Evolutionary conservation across 1,140 invertebrate species (phyloP).

Genomic region (Archivesica marissinica): DNA sequence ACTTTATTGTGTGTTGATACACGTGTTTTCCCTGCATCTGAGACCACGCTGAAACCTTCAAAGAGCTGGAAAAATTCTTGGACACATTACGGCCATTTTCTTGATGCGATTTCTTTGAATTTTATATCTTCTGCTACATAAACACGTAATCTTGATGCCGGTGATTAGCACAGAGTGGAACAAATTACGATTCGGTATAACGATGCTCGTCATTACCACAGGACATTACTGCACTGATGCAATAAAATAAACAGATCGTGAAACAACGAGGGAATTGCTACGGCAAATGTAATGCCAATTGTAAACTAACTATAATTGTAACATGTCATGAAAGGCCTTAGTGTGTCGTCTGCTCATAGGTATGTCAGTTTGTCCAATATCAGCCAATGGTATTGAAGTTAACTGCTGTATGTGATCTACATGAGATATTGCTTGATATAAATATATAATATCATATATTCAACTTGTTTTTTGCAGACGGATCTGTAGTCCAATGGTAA

Average conservation of each 20-base stretch:
- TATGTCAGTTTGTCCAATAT: too few relatives aligned
- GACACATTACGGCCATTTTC: slow-evolving; percentile 12
- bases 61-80: slow-evolving; percentile 13
- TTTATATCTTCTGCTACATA: background rate
- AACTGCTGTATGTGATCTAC: too few relatives aligned
- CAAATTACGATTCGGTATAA: slow-evolving; percentile 17
- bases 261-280: background rate
- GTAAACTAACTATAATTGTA: too few relatives aligned
- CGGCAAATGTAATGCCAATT: too few relatives aligned
- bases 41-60: slow-evolving; percentile 38
- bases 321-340: too few relatives aligned
- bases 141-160: slow-evolving; percentile 7
- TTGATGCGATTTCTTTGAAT: slow-evolving; percentile 9
- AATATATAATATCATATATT: too few relatives aligned
- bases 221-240: background rate
- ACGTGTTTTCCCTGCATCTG: slow-evolving; percentile 11
- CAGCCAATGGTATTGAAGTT: too few relatives aligned
- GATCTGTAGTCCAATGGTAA: too few relatives aligned
- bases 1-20: slow-evolving; percentile 15
- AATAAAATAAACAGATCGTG: slow-evolving; percentile 20
- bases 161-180: slow-evolving; percentile 22
- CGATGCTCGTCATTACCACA: background rate
- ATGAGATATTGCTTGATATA: too few relatives aligned
- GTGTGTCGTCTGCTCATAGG: too few relatives aligned
- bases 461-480: too few relatives aligned